These are phyloP conservation scores for Rhinichthys klamathensis DNA, from an alignment of 2,113 vertebrate genomes.

Conservation along the genomic window DNA sequence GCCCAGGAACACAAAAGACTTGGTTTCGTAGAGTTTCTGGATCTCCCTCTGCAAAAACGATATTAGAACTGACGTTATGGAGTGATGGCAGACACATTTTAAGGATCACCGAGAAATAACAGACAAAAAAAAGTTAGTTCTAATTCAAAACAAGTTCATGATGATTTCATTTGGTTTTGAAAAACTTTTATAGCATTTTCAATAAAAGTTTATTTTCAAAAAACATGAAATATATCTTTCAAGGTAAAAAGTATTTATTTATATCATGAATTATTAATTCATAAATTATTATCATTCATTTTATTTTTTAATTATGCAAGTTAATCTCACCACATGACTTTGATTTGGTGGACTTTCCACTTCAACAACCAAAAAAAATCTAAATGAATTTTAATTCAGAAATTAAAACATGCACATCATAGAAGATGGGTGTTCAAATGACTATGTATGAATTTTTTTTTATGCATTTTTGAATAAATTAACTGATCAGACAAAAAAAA, in stretches of 20 bases:
- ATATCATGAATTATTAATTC: too few relatives aligned
- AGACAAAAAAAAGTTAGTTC: too few relatives aligned
- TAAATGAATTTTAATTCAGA: background rate
- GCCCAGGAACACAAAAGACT: conserved; percentile 94
- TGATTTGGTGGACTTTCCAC: background rate
- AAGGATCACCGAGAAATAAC: background rate
- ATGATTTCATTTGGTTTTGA: too few relatives aligned
- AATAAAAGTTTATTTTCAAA: too few relatives aligned
- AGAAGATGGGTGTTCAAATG: background rate
- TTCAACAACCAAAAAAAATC: background rate
- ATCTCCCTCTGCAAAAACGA: conserved; percentile 84
- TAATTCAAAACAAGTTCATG: too few relatives aligned
- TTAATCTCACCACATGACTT: too few relatives aligned
- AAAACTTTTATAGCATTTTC: too few relatives aligned
- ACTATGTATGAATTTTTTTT: background rate
- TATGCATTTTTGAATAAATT: background rate
- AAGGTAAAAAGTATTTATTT: too few relatives aligned
- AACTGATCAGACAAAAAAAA: too few relatives aligned
- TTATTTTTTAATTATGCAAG: too few relatives aligned
- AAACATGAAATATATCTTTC: too few relatives aligned
- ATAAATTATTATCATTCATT: too few relatives aligned
- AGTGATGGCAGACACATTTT: background rate
- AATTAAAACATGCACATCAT: background rate
- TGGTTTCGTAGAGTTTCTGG: conserved; percentile 95
- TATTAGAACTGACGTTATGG: background rate